Conservation (phyloP, 2,113 vertebrate genomes). For the Centropus bengalensis region DNA sequence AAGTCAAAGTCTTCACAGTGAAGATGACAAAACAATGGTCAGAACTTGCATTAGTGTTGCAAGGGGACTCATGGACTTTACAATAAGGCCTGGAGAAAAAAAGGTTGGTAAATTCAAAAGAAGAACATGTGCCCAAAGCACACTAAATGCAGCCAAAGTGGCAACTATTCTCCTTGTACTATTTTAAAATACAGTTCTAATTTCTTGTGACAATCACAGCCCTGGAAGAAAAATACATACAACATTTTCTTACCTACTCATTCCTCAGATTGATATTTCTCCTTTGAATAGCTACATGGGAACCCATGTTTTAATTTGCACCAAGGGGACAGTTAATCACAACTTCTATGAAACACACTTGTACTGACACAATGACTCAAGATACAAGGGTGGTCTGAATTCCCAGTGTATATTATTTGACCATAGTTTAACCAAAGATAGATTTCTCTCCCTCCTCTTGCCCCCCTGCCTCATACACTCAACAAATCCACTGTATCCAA, state of each 20-base stretch:
- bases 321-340: constrained; percentile 7
- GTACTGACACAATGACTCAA: background rate
- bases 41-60: background rate
- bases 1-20: background rate
- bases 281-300: background rate
- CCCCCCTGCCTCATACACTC: background rate
- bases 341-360: background rate
- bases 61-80: background rate
- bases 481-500: background rate
- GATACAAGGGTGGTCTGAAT: constrained; percentile 33
- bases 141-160: background rate
- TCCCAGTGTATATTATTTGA: background rate
- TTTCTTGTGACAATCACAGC: background rate
- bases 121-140: background rate
- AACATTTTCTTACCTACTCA: background rate
- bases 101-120: background rate
- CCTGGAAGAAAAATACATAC: background rate
- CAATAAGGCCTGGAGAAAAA: background rate
- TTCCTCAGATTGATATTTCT: background rate
- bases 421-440: constrained; percentile 24
- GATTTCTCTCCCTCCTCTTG: background rate
- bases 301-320: background rate
- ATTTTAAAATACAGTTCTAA: background rate
- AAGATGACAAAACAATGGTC: background rate
- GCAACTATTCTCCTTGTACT: rapidly evolving